Conservation (phyloP, 2,113 vertebrate genomes). For the sheep (Ovis aries) region ARS-UI_Ramb_v3.0 NC_056055.1:93402501-93403000, state of each 20-base stretch:
- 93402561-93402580: background rate
- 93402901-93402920: background rate
- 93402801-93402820: constrained; percentile 11
- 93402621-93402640: background rate
- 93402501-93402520: background rate
- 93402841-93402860: background rate
- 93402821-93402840: constrained; percentile 27
- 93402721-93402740: background rate
- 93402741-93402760: background rate
- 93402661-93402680: background rate
- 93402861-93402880: background rate
- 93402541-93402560: background rate
- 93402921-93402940: background rate
- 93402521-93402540: background rate
- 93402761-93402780: background rate
- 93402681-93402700: background rate
- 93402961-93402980: background rate
- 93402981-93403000: background rate
- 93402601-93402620: background rate
- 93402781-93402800: constrained; percentile 36
- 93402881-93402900: background rate
- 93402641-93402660: background rate
- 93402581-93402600: background rate
- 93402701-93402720: background rate
- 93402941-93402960: background rate